Evolutionary conservation across 2,113 vertebrate species (phyloP), one percentile per base, ranked within the genome.

Genomic region (Otis tarda): DNA sequence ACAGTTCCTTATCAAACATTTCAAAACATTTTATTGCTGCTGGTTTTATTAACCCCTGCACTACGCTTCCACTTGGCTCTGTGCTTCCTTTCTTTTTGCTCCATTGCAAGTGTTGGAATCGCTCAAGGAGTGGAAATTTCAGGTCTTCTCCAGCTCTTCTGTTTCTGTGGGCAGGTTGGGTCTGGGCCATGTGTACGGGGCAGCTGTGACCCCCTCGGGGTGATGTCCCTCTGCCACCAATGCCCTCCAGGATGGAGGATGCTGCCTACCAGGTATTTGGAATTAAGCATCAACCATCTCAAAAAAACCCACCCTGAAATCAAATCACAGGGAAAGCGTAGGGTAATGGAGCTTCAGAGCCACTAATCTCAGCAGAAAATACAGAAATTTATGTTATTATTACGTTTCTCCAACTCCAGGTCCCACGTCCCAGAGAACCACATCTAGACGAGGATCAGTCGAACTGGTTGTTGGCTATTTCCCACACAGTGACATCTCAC

Each of bases 1-100:
- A 25, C 55, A 47, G 31, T 25, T 93, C 67, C 84, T 93, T 89
- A 91, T 87, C 80, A 69, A 92, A 65, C 28, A 35, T 65, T 76
- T 89, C 52, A 16, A 35, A 67, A 45, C 0, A 0, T 57, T 75
- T 89, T 52, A 10, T 6, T 75, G 56, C 67, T 59, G 45, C 49
- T 73, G 53, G 20, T 52, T 91, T 73, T 35, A 20, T 94, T 92
- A 96, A 91, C 63, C 61, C 80, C 14, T 79, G 18, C 39, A 1
- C 8, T 18, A 0, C 39, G 2, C 49, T n/a, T 37, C 37, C 21
- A 1, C 39, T 27, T 19, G 79, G n/a, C 50, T 82, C n/a, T 10
- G 7, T 10, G 14, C 39, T 91, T 12, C 56, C 31, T 74, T 64
- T 4, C 43, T 61, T n/a, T n/a, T 31, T 30, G 28, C 23, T 56